Evolutionary conservation across 2,888 invertebrate genomes (phyloP).

Genomic region (Dolichopus griseipennis): DNA sequence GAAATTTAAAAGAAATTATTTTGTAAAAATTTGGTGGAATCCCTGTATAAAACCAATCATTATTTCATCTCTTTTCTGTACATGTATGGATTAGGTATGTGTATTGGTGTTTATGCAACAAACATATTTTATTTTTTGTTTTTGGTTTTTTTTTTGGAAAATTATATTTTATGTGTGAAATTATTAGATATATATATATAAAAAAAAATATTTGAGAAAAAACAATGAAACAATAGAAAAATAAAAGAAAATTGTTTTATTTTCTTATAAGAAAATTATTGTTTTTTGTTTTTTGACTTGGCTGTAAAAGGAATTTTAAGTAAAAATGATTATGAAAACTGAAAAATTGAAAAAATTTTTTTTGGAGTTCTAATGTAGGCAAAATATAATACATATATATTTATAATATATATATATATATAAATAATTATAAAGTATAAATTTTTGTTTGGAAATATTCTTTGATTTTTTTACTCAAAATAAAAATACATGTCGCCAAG

Average conservation of each 20-base stretch:
- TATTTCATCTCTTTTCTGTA: too few species aligned
- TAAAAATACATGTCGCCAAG: too few species aligned
- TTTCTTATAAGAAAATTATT: not conserved
- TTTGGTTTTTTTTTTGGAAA: too few species aligned
- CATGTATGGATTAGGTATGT: too few species aligned
- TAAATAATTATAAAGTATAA: too few species aligned
- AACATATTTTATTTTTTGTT: not conserved
- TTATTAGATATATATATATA: not conserved
- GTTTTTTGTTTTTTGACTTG: not conserved
- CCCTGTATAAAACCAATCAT: too few species aligned
- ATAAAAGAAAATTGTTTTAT: not conserved
- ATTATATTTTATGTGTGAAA: not conserved
- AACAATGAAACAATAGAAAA: not conserved
- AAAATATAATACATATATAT: not conserved
- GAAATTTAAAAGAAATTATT: too few species aligned
- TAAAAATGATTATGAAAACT: not conserved
- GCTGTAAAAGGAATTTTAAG: not conserved
- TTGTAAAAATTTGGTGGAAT: not conserved
- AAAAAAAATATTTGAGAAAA: not conserved
- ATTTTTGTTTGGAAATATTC: too few species aligned
- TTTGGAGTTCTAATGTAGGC: not conserved
- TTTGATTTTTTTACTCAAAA: too few species aligned
- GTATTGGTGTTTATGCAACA: conserved; percentile 1
- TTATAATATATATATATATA: too few species aligned
- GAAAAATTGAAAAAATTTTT: not conserved